A percentile compares a stretch with the other conserved stretches of the same genome.
phyloP scores from a whole-genome alignment of 2,797 vertebrate genomes.

The Scarus forsteni region DNA sequence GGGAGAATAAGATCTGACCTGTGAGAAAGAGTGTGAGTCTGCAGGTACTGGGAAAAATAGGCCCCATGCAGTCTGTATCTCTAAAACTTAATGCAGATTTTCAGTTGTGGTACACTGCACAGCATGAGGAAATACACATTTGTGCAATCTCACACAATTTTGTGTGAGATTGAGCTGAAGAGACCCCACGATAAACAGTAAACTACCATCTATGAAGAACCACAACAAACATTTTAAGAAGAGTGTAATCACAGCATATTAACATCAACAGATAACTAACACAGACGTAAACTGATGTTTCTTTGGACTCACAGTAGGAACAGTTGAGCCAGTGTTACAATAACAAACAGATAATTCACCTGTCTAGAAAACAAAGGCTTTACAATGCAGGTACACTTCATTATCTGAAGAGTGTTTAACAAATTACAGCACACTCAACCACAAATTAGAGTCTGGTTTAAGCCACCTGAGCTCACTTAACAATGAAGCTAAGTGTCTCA shows the following conservation, averaged over 20 bases:
- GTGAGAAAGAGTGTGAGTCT: slow-evolving; percentile 8
- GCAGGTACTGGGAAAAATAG: slow-evolving; percentile 10
- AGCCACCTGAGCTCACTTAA: not conserved
- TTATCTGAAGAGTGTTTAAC: not conserved
- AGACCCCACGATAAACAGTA: no score
- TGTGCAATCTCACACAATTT: no score
- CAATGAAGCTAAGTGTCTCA: not conserved
- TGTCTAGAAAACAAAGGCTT: not conserved
- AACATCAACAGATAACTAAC: not conserved
- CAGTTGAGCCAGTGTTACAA: not conserved
- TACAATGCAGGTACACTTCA: not conserved
- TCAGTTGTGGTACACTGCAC: no score
- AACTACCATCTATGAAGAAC: no score
- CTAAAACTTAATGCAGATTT: no score
- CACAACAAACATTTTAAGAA: no score
- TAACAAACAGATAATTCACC: not conserved
- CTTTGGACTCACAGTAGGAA: not conserved
- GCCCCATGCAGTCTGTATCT: no score
- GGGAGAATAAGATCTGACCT: slow-evolving; percentile 8
- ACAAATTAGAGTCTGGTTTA: not conserved
- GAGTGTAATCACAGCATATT: no score
- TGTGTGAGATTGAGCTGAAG: no score
- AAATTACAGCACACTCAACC: not conserved
- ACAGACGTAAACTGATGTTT: not conserved
- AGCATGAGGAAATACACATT: no score